phyloP scores from a whole-genome alignment of 2,888 invertebrate species.

The Oxyteleia sp. region DNA sequence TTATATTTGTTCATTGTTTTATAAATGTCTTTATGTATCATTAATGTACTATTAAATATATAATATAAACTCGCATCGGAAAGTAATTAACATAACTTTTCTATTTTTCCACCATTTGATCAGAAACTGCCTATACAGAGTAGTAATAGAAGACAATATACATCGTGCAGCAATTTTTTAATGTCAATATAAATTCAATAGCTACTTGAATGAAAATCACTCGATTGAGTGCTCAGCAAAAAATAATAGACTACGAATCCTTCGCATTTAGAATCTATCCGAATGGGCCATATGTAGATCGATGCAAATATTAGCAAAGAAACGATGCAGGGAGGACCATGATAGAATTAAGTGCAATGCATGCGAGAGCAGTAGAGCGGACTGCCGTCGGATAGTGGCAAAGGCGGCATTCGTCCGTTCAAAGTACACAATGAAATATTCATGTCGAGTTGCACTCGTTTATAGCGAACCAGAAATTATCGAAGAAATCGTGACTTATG shows the following conservation, averaged over 20 bases:
- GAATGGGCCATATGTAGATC: constrained; percentile 57
- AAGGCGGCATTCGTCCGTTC: too few relatives aligned
- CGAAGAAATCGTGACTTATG: constrained; percentile 78
- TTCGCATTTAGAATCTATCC: constrained; percentile 40
- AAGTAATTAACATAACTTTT: too few relatives aligned
- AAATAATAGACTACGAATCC: constrained; percentile 21
- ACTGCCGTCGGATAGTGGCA: constrained; percentile 52
- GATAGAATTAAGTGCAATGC: constrained; percentile 69
- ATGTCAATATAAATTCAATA: constrained; percentile 2
- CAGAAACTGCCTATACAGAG: too few relatives aligned
- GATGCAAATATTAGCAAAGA: constrained; percentile 59
- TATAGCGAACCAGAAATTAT: constrained; percentile 77
- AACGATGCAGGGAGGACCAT: constrained; percentile 45
- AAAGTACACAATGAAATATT: too few relatives aligned
- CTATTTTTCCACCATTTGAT: too few relatives aligned
- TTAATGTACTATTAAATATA: too few relatives aligned
- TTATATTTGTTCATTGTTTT: too few relatives aligned
- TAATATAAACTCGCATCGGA: too few relatives aligned
- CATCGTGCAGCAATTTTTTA: constrained; percentile 9
- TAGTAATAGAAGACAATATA: too few relatives aligned
- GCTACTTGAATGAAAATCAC: constrained; percentile 28
- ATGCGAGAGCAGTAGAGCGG: constrained; percentile 50
- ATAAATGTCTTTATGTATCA: too few relatives aligned
- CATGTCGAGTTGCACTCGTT: too few relatives aligned
- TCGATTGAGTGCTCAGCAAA: constrained; percentile 12